Evolutionary conservation across 2,888 invertebrate genomes (phyloP), one percentile per base, ranked within the genome.

Genomic region (Eupithecia dodoneata): DNA sequence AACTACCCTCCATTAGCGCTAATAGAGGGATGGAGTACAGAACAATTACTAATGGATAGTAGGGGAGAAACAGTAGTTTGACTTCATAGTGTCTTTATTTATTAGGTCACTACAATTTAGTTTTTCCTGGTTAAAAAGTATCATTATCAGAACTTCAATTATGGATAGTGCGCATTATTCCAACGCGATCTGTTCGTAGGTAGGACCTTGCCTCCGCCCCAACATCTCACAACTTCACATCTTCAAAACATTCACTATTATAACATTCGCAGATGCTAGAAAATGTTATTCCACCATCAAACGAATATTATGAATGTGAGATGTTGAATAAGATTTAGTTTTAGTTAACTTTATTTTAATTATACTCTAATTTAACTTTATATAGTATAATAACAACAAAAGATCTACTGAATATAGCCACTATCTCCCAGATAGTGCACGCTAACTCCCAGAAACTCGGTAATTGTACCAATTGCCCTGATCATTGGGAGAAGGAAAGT

Each of bases 401-500:
- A 76, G 49, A 30, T 49, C 42, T 72, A 75, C 78, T 76, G 79
- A 0, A 45, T 6, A 7, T 6, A 7, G 1, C 5, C 0, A 42
- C 10, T 1, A 7, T 30, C 7, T 5, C 15, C 0, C 77, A 71
- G 73, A 47, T 73, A 42, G 67, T 73, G 72, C 74, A 66, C 76
- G 81, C 78, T 80, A 71, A 42, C 81, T 78, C 74, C 55, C n/a
- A 3, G 55, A 79, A 79, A 81, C 80, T 81, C 74, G 55, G 73
- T 81, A 83, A 83, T 83, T 81, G 80, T 76, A 81, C 70, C 83
- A 83, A 83, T 81, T 80, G 81, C 73, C 76, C 78, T 80, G 78
- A 81, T 81, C 82, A 80, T 77, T 71, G 75, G 77, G 69, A 77
- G 76, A 77, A 76, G 74, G 78, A 81, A 83, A 83, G 83, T 83